Percentiles rank a stretch among this genome's conserved stretches.
Evolutionary conservation across 2,888 invertebrate genomes (phyloP).

Genomic region (Torymus aiolomorphi): DNA sequence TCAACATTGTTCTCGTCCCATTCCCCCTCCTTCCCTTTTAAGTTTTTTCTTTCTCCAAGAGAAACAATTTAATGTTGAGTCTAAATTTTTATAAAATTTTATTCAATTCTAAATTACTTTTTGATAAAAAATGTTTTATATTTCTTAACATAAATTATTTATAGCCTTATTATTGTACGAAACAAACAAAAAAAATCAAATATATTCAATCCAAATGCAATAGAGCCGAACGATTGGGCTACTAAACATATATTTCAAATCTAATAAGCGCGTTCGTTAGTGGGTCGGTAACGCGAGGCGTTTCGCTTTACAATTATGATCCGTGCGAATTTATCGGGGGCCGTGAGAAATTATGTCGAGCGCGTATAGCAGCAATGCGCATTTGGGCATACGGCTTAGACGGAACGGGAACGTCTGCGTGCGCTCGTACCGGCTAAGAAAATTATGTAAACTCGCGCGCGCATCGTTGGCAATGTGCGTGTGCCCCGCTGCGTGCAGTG

Average conservation of each 20-base stretch:
- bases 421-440: slow-evolving; percentile 55
- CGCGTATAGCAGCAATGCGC: slow-evolving; percentile 39
- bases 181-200: too few relatives aligned
- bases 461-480: slow-evolving; percentile 59
- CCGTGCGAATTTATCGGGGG: slow-evolving; percentile 58
- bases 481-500: slow-evolving; percentile 54
- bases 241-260: slow-evolving; percentile 9
- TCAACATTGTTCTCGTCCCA: slow-evolving; percentile 1
- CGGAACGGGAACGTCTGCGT: slow-evolving; percentile 55
- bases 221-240: too few relatives aligned
- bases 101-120: too few relatives aligned
- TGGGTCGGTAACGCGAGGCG: slow-evolving; percentile 22
- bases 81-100: too few relatives aligned
- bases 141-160: slow-evolving; percentile 1
- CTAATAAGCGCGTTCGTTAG: slow-evolving; percentile 25
- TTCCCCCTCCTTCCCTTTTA: not conserved
- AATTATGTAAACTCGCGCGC: slow-evolving; percentile 65
- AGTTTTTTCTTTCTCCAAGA: not conserved
- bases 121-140: too few relatives aligned
- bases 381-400: slow-evolving; percentile 55
- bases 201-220: too few relatives aligned
- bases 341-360: slow-evolving; percentile 63
- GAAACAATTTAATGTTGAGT: too few relatives aligned
- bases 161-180: not conserved
- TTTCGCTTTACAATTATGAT: slow-evolving; percentile 32